phyloP scores from a whole-genome alignment of 2,113 vertebrate genomes.

The Centropristis striata region DNA sequence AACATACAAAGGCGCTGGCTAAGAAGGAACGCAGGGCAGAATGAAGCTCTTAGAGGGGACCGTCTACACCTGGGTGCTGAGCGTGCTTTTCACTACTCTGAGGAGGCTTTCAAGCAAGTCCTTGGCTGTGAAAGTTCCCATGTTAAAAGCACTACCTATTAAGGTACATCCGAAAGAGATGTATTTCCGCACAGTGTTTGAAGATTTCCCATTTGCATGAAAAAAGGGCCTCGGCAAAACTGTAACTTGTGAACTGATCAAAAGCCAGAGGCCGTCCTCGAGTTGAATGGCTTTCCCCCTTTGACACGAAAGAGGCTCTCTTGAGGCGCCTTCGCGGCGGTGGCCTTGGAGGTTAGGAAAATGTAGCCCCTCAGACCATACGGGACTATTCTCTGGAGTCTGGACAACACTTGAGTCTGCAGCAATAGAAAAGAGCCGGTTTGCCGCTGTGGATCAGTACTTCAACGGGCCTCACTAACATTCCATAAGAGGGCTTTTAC shows the following conservation, averaged over 20 bases:
- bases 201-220: constrained; percentile 87
- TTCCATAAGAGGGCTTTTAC: constrained; percentile 82
- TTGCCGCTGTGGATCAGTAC: constrained; percentile 73
- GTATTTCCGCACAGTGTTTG: constrained; percentile 84
- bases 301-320: constrained; percentile 87
- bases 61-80: constrained; percentile 79
- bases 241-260: constrained; percentile 91
- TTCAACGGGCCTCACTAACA: constrained; percentile 76
- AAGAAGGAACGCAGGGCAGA: constrained; percentile 52
- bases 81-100: constrained; percentile 76
- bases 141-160: constrained; percentile 82
- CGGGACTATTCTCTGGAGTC: constrained; percentile 79
- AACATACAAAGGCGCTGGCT: constrained; percentile 68
- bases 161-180: constrained; percentile 82
- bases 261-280: constrained; percentile 82
- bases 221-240: constrained; percentile 83
- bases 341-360: constrained; percentile 89
- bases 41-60: constrained; percentile 60
- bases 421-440: constrained; percentile 74
- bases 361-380: constrained; percentile 81
- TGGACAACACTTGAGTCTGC: constrained; percentile 81
- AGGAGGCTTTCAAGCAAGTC: constrained; percentile 79
- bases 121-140: constrained; percentile 83
- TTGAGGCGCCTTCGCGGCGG: constrained; percentile 82
- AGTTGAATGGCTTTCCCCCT: constrained; percentile 84